Conservation (phyloP, 2,797 vertebrate species). For the Sylvia borin region DNA sequence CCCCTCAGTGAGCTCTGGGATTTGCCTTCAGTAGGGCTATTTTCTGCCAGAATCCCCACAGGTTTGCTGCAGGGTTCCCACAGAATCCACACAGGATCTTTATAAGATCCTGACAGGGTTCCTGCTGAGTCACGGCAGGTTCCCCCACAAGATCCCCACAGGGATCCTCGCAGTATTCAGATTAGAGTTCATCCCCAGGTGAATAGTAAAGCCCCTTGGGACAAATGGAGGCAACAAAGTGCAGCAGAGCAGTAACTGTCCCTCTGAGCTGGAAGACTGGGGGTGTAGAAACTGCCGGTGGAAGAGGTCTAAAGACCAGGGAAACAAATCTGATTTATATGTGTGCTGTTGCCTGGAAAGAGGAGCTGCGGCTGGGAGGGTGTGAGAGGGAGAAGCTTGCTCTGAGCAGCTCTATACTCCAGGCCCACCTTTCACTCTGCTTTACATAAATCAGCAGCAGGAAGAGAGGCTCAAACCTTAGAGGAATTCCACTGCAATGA, state of each 20-base stretch:
- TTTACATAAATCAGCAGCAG: slow-evolving; percentile 54
- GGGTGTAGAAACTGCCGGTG: not conserved
- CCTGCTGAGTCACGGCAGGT: not conserved
- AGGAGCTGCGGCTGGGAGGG: not conserved
- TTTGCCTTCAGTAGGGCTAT: not conserved
- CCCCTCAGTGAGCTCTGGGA: rapidly evolving
- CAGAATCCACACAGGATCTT: not conserved
- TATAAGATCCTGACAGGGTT: not conserved
- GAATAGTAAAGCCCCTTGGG: not conserved
- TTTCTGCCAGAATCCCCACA: not conserved
- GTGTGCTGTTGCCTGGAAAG: not conserved
- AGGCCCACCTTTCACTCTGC: slow-evolving; percentile 40
- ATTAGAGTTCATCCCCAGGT: not conserved
- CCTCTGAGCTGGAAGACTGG: not conserved
- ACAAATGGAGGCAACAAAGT: not conserved
- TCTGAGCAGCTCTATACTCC: not conserved
- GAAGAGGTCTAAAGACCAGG: not conserved
- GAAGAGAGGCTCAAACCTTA: slow-evolving; percentile 18
- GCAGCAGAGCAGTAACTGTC: not conserved
- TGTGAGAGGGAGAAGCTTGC: slow-evolving; percentile 10
- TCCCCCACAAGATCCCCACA: not conserved
- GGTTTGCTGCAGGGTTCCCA: not conserved
- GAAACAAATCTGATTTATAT: slow-evolving; percentile 28
- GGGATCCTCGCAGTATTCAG: rapidly evolving
- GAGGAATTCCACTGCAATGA: slow-evolving; percentile 65